A percentile compares a stretch with the other conserved stretches of the same genome.
Evolutionary conservation across 2,888 invertebrate species (phyloP).

Genomic region (Scotopteryx bipunctaria): DNA sequence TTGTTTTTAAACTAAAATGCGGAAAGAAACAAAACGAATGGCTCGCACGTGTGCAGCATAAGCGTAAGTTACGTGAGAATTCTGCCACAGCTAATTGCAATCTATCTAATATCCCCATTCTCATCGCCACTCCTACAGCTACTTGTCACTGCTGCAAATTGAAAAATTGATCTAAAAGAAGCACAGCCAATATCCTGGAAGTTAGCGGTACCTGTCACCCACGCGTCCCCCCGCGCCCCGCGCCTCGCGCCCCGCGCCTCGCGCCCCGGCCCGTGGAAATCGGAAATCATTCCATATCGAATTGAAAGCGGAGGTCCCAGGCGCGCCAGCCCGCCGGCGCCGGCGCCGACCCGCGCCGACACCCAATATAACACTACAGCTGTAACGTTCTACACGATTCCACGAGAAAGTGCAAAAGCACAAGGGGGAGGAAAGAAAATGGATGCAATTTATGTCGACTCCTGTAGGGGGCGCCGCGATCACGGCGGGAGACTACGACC

Average conservation of each 20-base stretch:
- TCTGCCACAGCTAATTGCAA: neutral
- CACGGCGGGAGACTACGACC: constrained; percentile 20
- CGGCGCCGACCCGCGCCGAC: no score
- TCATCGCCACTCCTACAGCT: constrained; percentile 2
- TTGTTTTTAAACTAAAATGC: neutral
- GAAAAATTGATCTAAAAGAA: constrained; percentile 29
- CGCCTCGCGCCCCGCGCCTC: constrained; percentile 16
- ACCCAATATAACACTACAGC: constrained; percentile 30
- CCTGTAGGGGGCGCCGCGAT: constrained; percentile 31
- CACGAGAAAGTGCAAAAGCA: constrained; percentile 29
- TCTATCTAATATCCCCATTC: neutral
- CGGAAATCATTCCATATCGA: constrained; percentile 39
- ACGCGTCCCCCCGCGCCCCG: no score
- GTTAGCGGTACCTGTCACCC: constrained; percentile 24
- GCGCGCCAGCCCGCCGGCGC: neutral
- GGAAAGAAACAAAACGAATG: neutral
- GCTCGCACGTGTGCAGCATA: neutral
- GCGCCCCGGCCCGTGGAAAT: constrained; percentile 23
- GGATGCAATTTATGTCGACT: constrained; percentile 46
- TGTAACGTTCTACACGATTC: constrained; percentile 11
- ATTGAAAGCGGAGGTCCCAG: constrained; percentile 27
- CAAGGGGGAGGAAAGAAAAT: constrained; percentile 40
- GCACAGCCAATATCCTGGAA: constrained; percentile 33
- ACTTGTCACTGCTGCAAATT: constrained; percentile 5
- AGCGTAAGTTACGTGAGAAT: neutral